Percentiles rank a stretch among this genome's conserved stretches.
These are phyloP conservation scores for Poeciliopsis infans DNA, from an alignment of 2,797 vertebrate genomes.

Conservation along the genomic window DNA sequence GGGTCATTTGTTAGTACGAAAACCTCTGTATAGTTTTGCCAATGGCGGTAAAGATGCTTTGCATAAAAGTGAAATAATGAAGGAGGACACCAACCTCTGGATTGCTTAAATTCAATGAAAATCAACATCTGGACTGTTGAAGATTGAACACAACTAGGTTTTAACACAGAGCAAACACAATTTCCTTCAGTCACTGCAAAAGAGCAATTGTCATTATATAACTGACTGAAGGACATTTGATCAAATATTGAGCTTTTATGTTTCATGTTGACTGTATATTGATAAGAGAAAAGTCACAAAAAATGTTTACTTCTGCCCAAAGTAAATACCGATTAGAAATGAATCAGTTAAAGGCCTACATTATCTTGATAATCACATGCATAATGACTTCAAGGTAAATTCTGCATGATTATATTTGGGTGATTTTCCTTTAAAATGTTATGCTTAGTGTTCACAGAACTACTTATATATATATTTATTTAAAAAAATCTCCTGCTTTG, in stretches of 20 bases:
- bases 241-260: background rate
- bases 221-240: background rate
- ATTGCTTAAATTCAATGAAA: background rate
- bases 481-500: background rate
- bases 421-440: background rate
- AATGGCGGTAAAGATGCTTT: background rate
- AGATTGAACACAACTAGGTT: background rate
- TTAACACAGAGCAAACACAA: background rate
- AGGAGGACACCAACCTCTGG: background rate
- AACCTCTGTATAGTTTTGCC: background rate
- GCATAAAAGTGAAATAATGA: background rate
- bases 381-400: background rate
- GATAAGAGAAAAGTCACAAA: background rate
- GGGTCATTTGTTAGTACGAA: background rate
- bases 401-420: background rate
- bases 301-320: background rate
- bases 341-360: background rate
- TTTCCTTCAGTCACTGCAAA: background rate
- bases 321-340: background rate
- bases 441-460: background rate
- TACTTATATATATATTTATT: background rate
- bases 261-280: background rate
- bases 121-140: background rate
- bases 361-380: background rate
- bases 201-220: background rate